Evolutionary conservation across 2,888 invertebrate species (phyloP), one percentile per base, ranked within the genome.

Genomic region (Drosophila meridionalis): DNA sequence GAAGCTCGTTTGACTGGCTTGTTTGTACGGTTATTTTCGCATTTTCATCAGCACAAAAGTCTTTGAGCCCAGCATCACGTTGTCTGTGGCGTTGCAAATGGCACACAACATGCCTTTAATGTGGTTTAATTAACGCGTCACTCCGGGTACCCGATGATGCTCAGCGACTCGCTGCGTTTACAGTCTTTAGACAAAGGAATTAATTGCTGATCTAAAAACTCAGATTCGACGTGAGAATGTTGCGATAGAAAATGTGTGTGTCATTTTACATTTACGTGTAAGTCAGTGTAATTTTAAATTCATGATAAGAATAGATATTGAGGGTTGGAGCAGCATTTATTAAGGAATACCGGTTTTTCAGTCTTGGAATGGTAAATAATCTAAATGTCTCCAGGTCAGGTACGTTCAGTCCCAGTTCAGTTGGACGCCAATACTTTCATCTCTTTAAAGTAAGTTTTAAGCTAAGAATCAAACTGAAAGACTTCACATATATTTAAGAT

Each of bases 41-140:
- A 85, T 85, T 84, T 88, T 86, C 83, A 78, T 79, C 86, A 71
- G 71, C 79, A 87, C 78, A 82, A 83, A 83, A 71, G 78, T 78
- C 86, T 72, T 65, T 80, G 78, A 76, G 70, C 69, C 68, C 60
- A 64, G 61, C 48, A 34, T 42, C 62, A 62, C 57, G 45, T 62
- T 78, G 82, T 66, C 68, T 64, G 66, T 59, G 73, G 66, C 64
- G 47, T 32, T 40, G 53, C 61, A 72, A 72, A 55, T 70, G 76
- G 52, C 62, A 42, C 47, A 66, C 76, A 69, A 66, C 82, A 73
- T 60, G 78, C 50, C 70, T 69, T 78, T 85, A 82, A 89, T 78
- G 83, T 76, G 78, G 76, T 85, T 87, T 85, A 85, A 87, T 89
- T 89, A 87, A 78, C 82, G 80, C 73, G 64, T 72, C 71, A 73